Evolutionary conservation across 2,113 vertebrate genomes (phyloP).

Genomic region (Alces alces): DNA sequence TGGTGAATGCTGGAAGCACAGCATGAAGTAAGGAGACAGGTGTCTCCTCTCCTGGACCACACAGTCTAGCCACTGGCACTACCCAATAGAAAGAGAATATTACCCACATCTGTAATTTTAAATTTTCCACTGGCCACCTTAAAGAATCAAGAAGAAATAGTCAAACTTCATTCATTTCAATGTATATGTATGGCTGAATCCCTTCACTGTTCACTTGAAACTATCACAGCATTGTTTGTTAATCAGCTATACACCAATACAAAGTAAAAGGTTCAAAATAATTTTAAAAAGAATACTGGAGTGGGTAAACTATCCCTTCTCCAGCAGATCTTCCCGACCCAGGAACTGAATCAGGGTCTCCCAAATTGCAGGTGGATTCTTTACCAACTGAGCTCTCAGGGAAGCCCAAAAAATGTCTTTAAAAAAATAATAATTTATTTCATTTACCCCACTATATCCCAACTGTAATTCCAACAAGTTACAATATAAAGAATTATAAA

Average conservation of each 20-base stretch:
- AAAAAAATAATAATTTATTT: background rate
- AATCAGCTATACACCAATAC: background rate
- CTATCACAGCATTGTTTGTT: background rate
- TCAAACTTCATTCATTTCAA: background rate
- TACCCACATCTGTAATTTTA: background rate
- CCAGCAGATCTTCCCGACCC: accelerated
- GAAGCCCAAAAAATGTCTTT: background rate
- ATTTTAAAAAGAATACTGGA: background rate
- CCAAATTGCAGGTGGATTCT: background rate
- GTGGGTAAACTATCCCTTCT: background rate
- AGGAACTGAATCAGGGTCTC: background rate
- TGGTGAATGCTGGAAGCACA: background rate
- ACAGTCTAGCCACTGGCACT: background rate
- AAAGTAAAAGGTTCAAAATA: background rate
- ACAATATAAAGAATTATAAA: background rate
- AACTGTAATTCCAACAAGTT: background rate
- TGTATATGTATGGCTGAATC: background rate
- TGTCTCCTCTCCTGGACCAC: background rate
- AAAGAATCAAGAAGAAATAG: background rate
- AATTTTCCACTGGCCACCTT: background rate
- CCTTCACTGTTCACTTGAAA: background rate
- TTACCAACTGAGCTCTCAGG: background rate
- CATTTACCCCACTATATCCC: background rate
- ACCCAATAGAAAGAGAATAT: background rate
- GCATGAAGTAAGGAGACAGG: background rate